A percentile compares a stretch with the other conserved stretches of the same genome.
These are phyloP conservation scores for Macrobrachium rosenbergii DNA, from an alignment of 1,140 invertebrate species.

Conservation along the genomic window DNA sequence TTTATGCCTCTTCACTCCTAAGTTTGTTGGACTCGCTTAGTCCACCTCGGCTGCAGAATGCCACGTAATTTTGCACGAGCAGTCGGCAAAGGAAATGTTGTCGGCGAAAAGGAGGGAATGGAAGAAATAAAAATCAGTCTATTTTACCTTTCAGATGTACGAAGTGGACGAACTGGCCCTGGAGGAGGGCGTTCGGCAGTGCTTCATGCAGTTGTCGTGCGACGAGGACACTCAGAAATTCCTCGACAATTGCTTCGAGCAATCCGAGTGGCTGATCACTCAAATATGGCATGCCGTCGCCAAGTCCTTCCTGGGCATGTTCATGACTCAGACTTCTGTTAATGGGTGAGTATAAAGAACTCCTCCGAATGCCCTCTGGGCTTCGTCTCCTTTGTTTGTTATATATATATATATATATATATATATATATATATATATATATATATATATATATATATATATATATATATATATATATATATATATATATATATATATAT, in stretches of 20 bases:
- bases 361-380: neutral
- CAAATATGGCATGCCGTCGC: conserved; percentile 83
- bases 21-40: too few species aligned
- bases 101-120: too few species aligned
- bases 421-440: conserved; percentile 3
- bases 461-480: too few species aligned
- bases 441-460: neutral
- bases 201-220: conserved; percentile 77
- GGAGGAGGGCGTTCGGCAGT: conserved; percentile 63
- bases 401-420: neutral
- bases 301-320: conserved; percentile 79
- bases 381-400: neutral
- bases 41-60: too few species aligned
- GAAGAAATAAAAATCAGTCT: too few species aligned
- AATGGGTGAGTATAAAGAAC: conserved; percentile 80
- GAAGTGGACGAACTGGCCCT: conserved; percentile 45
- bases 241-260: conserved; percentile 79
- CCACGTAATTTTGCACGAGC: too few species aligned
- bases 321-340: conserved; percentile 86
- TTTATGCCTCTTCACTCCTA: too few species aligned
- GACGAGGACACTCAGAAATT: conserved; percentile 82
- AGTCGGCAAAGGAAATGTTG: too few species aligned
- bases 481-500: too few species aligned
- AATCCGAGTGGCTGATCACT: conserved; percentile 81
- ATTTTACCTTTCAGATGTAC: conserved; percentile 28